These are phyloP conservation scores for Phalangium opilio DNA, from an alignment of 2,888 invertebrate genomes.

Conservation along the genomic window DNA sequence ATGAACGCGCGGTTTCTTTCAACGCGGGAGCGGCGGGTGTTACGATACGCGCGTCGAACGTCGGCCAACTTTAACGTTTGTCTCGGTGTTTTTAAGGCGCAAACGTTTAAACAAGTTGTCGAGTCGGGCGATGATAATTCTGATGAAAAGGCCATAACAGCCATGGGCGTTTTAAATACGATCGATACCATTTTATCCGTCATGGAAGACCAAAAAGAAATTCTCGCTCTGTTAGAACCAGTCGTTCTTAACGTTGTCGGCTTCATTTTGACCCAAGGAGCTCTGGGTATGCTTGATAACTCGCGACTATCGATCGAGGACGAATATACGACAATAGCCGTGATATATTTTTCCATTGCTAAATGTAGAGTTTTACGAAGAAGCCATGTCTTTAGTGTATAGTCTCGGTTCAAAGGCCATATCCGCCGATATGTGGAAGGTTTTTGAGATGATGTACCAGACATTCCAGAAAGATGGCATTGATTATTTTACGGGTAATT, in stretches of 20 bases:
- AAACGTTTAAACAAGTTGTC: slow-evolving; percentile 19
- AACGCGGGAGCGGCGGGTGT: too few relatives aligned
- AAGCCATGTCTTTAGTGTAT: slow-evolving; percentile 79
- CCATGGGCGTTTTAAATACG: slow-evolving; percentile 90
- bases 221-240: slow-evolving; percentile 75
- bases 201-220: slow-evolving; percentile 61
- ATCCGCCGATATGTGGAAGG: slow-evolving; percentile 91
- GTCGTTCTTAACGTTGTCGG: slow-evolving; percentile 74
- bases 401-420: slow-evolving; percentile 76
- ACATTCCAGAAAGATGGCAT: slow-evolving; percentile 70
- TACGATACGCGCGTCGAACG: too few relatives aligned
- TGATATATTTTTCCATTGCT: too few relatives aligned
- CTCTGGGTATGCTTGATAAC: slow-evolving; percentile 49
- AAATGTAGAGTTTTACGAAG: slow-evolving; percentile 80
- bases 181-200: slow-evolving; percentile 87
- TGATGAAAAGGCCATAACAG: slow-evolving; percentile 91
- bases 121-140: slow-evolving; percentile 35
- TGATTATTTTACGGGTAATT: slow-evolving; percentile 57
- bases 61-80: too few relatives aligned
- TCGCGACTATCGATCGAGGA: background rate
- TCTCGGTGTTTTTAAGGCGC: slow-evolving; percentile 14
- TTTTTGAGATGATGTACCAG: slow-evolving; percentile 69
- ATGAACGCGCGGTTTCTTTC: too few relatives aligned
- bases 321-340: background rate
- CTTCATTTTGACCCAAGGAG: slow-evolving; percentile 47